A percentile compares a stretch with the other conserved stretches of the same genome.
Conservation (phyloP, 2,113 vertebrate species). For the Cyanoderma ruficeps region DNA sequence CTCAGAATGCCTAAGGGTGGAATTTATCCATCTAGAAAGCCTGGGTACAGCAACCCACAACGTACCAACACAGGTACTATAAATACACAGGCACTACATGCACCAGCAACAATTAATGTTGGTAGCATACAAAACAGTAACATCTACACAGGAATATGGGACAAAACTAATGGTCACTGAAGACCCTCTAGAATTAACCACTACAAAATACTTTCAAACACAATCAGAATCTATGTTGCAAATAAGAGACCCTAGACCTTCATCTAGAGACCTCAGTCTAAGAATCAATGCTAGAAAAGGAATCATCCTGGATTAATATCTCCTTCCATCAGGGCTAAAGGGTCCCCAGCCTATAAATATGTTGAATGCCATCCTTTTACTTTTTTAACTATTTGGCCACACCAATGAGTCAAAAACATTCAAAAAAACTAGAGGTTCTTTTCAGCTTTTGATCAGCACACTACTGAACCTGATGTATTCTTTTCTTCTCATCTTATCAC, state of each 20-base stretch:
- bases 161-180: not conserved
- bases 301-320: not conserved
- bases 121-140: not conserved
- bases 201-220: not conserved
- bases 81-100: not conserved
- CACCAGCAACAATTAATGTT: not conserved
- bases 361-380: not conserved
- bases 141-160: not conserved
- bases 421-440: not conserved
- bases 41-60: not conserved
- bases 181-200: not conserved
- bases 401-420: not conserved
- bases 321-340: not conserved
- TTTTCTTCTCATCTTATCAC: not conserved
- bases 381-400: not conserved
- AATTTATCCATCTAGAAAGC: not conserved
- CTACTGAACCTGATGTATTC: not conserved
- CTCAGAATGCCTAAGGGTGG: not conserved
- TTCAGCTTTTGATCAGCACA: not conserved
- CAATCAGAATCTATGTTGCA: not conserved
- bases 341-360: not conserved
- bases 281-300: not conserved
- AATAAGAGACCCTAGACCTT: not conserved
- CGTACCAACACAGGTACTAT: not conserved
- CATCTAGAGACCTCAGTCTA: not conserved